Conservation (phyloP, 2,113 vertebrate genomes). For the Pachycephala philippinensis region DNA sequence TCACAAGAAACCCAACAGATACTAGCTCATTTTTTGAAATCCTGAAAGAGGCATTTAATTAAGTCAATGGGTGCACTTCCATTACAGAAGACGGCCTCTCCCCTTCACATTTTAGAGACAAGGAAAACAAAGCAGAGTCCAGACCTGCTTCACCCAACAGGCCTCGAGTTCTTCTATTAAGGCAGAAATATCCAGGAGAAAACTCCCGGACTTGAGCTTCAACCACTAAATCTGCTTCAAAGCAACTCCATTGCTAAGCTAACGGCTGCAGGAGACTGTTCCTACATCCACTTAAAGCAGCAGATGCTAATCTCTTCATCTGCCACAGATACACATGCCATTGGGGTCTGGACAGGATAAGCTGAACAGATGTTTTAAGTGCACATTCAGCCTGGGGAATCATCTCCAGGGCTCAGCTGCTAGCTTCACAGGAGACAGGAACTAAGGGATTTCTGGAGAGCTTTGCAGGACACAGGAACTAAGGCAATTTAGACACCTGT, state of each 20-base stretch:
- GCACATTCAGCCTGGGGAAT: not conserved
- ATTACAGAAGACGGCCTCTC: not conserved
- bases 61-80: not conserved
- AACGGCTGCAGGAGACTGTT: not conserved
- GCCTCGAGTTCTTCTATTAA: not conserved
- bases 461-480: not conserved
- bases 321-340: slow-evolving; percentile 8
- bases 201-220: not conserved
- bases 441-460: not conserved
- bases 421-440: not conserved
- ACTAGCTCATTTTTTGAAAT: not conserved
- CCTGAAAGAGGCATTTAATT: not conserved
- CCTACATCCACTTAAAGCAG: slow-evolving; percentile 15
- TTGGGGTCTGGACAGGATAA: slow-evolving; percentile 42
- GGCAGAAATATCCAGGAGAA: not conserved
- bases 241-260: slow-evolving; percentile 28
- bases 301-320: slow-evolving; percentile 46
- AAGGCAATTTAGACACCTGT: not conserved
- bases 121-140: not conserved
- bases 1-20: not conserved
- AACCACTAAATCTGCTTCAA: slow-evolving; percentile 39
- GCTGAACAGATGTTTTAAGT: slow-evolving; percentile 19
- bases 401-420: not conserved
- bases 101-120: not conserved
- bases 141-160: not conserved